Base-by-base conservation (phyloP, 2,888 invertebrate genomes). In the Neoascia interrupta region DNA sequence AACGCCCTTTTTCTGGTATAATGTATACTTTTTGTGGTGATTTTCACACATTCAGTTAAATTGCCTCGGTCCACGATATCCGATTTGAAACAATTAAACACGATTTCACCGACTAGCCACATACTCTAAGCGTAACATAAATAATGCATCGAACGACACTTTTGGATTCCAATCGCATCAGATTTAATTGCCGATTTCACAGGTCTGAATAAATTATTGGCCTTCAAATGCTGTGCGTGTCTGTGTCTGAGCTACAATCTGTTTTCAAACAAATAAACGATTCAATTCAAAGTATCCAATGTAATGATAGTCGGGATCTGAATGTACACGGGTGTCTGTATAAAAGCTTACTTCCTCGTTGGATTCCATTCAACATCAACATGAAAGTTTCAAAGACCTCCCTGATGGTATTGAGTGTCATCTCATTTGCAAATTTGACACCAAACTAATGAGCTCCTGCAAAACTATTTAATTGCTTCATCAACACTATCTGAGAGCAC, bases 371-470 rank as follows among this genome's bases (percentile, higher is more conserved):
- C n/a, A n/a, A n/a, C n/a, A n/a, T n/a, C n/a, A n/a, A n/a, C n/a
- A n/a, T n/a, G n/a, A n/a, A n/a, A n/a, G n/a, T n/a, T 31, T 31
- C 31, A 36, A 66, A 41, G 66, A 64, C 58, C 58, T 26, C 11
- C n/a, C 18, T 13, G 11, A 19, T 39, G 19, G 11, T 28, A 11
- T 21, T 18, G 31, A 41, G 36, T 43, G 15, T 8, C 66, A 66
- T 58, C 36, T 37, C 31, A 41, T 64, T 69, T 69, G 69, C 34
- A 41, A 58, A 68, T 51, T 60, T 58, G 41, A 41, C 64, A 58
- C 58, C 18, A 37, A 39, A 68, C 68, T 68, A 61, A 74, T 61
- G 68, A 74, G 74, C 54, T 47, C 37, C 37, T 28, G 26, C 36
- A 45, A 36, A 47, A 36, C 36, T 49, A 41, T 51, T 34, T 63